Evolutionary conservation across 1,140 invertebrate genomes (phyloP).

Genomic region (Mamestra configurata): DNA sequence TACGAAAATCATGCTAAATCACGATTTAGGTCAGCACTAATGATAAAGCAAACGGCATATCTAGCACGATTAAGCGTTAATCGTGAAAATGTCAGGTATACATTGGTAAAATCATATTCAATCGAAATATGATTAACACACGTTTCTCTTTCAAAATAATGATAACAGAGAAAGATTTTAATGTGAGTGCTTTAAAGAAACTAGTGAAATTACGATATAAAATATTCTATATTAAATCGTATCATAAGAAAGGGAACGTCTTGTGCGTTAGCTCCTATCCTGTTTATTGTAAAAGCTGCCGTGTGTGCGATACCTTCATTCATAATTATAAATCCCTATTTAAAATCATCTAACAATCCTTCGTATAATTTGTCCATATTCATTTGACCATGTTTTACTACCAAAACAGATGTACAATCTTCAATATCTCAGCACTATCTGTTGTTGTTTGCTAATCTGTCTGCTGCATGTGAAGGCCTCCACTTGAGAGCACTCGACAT

Average conservation of each 20-base stretch:
- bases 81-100: neutral
- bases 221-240: too few relatives aligned
- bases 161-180: neutral
- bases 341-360: neutral
- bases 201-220: too few relatives aligned
- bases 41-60: slow-evolving; percentile 15
- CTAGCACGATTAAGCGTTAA: slow-evolving; percentile 18
- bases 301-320: too few relatives aligned
- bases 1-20: slow-evolving; percentile 27
- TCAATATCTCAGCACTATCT: neutral
- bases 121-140: neutral
- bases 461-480: slow-evolving; percentile 5
- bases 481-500: slow-evolving; percentile 1
- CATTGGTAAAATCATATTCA: neutral
- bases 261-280: too few relatives aligned
- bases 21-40: neutral
- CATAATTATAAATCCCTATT: neutral
- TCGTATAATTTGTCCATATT: neutral
- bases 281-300: too few relatives aligned
- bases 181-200: too few relatives aligned
- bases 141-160: neutral
- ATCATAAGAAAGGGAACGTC: too few relatives aligned
- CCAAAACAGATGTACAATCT: neutral
- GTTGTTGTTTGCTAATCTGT: slow-evolving; percentile 9
- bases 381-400: neutral